Conservation (phyloP, 1,140 invertebrate genomes). For the Rhynchophorus ferrugineus region DNA sequence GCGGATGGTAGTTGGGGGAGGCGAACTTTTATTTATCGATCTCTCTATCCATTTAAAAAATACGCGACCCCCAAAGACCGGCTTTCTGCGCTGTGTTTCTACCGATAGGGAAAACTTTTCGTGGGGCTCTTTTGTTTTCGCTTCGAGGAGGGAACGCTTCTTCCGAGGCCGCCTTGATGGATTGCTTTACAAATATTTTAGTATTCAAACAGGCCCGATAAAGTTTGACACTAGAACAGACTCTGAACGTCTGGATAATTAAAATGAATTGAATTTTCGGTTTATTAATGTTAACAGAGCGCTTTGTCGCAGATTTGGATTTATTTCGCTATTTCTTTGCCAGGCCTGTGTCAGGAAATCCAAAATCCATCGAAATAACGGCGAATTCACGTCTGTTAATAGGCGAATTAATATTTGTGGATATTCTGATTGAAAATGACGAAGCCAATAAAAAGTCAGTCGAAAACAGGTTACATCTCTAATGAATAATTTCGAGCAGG, state of each 20-base stretch:
- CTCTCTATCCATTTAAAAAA: conserved; percentile 13
- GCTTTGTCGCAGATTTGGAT: conserved; percentile 24
- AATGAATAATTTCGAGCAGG: no score
- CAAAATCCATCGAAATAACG: no score
- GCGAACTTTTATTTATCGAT: conserved; percentile 16
- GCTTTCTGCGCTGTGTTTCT: conserved; percentile 8
- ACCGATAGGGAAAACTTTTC: conserved; percentile 15
- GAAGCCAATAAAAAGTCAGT: no score
- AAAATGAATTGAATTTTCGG: conserved; percentile 30
- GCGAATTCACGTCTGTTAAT: no score
- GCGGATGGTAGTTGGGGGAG: no score
- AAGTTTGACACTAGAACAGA: conserved; percentile 23
- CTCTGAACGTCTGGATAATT: conserved; percentile 30
- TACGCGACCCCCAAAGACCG: conserved; percentile 8
- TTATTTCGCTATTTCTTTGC: no score
- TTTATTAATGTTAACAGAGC: conserved; percentile 26
- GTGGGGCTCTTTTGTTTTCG: conserved; percentile 22
- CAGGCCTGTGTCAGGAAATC: no score
- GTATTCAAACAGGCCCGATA: conserved; percentile 34
- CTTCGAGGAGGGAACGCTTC: conserved; percentile 13
- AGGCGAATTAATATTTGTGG: no score
- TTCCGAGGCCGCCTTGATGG: conserved; percentile 28
- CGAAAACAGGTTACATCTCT: no score
- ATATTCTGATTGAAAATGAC: no score
- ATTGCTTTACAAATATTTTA: conserved; percentile 36